These are phyloP conservation scores for Psettodes erumei DNA, from an alignment of 2,113 vertebrate species.

Conservation along the genomic window DNA sequence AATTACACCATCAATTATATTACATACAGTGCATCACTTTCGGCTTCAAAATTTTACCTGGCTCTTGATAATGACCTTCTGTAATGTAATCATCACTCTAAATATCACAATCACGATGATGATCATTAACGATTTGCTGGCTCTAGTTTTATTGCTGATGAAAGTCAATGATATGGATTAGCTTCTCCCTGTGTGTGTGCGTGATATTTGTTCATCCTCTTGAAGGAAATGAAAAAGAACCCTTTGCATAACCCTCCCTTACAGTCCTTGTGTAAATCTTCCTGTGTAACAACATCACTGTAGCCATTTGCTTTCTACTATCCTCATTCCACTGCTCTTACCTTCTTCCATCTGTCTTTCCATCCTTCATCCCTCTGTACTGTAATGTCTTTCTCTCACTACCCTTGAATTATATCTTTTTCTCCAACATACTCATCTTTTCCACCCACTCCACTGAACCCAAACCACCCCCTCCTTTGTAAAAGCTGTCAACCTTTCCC, in stretches of 20 bases:
- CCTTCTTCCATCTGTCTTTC: not conserved
- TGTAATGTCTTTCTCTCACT: not conserved
- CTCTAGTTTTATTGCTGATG: conserved; percentile 55
- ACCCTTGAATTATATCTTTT: not conserved
- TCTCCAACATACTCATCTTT: conserved; percentile 27
- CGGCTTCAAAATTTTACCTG: conserved; percentile 57
- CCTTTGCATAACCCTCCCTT: conserved; percentile 25
- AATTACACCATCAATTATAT: conserved; percentile 8
- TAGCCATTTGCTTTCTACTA: conserved; percentile 11
- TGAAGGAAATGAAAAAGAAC: conserved; percentile 41
- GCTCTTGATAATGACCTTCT: conserved; percentile 57
- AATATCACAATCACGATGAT: conserved; percentile 66
- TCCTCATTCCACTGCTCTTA: not conserved
- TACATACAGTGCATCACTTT: conserved; percentile 33
- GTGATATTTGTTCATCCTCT: not conserved
- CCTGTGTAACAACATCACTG: not conserved
- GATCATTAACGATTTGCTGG: conserved; percentile 62
- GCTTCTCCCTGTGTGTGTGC: conserved; percentile 8
- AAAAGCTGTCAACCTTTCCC: conserved; percentile 27
- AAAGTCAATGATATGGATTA: conserved; percentile 70
- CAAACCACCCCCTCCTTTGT: conserved; percentile 8
- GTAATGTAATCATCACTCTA: conserved; percentile 70
- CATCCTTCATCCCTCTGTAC: not conserved
- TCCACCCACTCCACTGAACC: conserved; percentile 14
- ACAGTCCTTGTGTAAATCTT: conserved; percentile 47